Evolutionary conservation across 2,888 invertebrate genomes (phyloP).

Genomic region (Rapana venosa): DNA sequence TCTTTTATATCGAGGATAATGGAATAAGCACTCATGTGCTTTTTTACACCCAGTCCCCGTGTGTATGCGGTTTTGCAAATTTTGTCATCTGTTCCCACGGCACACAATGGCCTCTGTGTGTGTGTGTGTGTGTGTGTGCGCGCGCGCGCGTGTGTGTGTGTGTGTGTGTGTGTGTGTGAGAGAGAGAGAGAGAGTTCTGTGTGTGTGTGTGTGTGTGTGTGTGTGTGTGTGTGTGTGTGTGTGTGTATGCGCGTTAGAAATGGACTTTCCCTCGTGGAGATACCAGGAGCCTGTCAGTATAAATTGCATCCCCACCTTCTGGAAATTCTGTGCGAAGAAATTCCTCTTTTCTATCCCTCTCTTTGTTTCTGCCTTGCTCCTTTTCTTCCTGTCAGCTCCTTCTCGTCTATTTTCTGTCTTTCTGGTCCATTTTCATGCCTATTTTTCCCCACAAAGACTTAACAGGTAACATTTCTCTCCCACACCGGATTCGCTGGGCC

Average conservation of each 20-base stretch:
- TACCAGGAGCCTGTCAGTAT: too few species aligned
- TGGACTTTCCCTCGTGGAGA: too few species aligned
- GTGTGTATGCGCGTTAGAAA: background rate
- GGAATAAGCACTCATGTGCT: too few species aligned
- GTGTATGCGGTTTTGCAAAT: too few species aligned
- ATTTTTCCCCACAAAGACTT: background rate
- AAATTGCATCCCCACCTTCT: too few species aligned
- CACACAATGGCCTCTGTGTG: too few species aligned
- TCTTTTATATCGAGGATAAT: too few species aligned
- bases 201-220: constrained; percentile 3
- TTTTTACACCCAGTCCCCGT: too few species aligned
- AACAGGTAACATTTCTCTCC: too few species aligned
- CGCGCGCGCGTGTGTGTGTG: background rate
- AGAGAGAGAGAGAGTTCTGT: background rate
- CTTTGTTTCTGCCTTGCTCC: background rate
- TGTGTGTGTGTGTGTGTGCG: constrained; percentile 9
- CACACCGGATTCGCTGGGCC: too few species aligned
- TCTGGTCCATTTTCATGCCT: background rate
- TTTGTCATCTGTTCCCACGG: too few species aligned
- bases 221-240: constrained; percentile 13
- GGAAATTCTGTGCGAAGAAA: too few species aligned
- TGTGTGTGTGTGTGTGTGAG: constrained; percentile 7
- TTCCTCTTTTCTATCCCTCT: constrained; percentile 32
- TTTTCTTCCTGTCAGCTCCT: background rate
- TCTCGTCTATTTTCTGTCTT: background rate